Conservation (phyloP, 2,888 invertebrate genomes). For the Anoncus sp. region DNA sequence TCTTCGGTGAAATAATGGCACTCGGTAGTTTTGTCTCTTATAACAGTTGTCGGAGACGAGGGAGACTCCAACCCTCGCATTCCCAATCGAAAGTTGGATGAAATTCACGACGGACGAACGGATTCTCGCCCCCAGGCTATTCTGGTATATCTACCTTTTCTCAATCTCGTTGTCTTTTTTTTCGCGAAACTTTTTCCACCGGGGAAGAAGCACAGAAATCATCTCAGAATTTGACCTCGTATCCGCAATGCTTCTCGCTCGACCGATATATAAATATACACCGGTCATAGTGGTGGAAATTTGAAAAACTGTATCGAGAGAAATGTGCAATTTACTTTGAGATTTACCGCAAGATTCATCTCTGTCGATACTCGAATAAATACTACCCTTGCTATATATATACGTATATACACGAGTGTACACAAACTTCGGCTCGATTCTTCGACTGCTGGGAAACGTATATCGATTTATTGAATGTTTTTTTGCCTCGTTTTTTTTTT, state of each 20-base stretch:
- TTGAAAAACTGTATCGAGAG: not conserved
- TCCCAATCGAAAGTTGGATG: conserved; percentile 45
- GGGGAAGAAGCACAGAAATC: not conserved
- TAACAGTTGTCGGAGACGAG: not conserved
- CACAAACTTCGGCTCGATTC: conserved; percentile 9
- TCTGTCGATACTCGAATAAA: conserved; percentile 2
- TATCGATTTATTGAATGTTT: conserved; percentile 33
- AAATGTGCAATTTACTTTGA: not conserved
- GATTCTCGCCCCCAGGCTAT: not conserved
- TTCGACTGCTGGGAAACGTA: conserved; percentile 24
- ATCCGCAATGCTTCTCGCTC: not conserved
- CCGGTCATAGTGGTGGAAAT: not conserved
- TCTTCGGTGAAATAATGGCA: conserved; percentile 13
- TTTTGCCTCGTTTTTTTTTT: not conserved
- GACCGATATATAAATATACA: no score
- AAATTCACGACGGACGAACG: conserved; percentile 39
- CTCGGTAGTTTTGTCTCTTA: not conserved
- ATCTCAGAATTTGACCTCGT: not conserved
- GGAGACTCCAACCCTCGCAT: conserved; percentile 8
- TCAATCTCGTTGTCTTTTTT: conserved; percentile 29
- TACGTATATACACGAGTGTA: not conserved
- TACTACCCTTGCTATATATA: conserved; percentile 3
- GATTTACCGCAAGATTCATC: not conserved
- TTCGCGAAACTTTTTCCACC: conserved; percentile 14
- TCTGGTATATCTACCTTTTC: conserved; percentile 3